Percentiles rank a stretch among this genome's conserved stretches.
phyloP scores from a whole-genome alignment of 1,140 invertebrate species.

The Acyrthosiphon pisum region DNA sequence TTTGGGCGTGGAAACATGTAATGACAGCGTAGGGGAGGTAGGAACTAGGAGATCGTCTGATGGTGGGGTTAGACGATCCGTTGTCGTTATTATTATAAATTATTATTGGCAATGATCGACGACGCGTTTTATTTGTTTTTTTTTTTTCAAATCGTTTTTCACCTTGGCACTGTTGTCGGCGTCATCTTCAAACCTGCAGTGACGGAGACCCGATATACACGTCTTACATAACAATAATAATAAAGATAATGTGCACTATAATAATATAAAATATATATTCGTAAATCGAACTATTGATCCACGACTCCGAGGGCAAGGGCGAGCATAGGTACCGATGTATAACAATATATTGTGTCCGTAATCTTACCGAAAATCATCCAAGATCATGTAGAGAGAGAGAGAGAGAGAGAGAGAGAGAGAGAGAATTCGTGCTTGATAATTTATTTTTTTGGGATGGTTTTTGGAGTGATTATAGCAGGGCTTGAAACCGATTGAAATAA shows the following conservation, averaged over 20 bases:
- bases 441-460: not conserved
- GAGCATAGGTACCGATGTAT: not conserved
- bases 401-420: not conserved
- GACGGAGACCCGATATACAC: not conserved
- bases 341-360: not conserved
- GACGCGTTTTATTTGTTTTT: constrained; percentile 9
- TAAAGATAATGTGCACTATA: not conserved
- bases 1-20: not conserved
- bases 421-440: not conserved
- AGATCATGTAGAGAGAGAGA: not conserved
- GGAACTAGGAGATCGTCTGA: not conserved
- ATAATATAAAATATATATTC: not conserved
- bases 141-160: not conserved
- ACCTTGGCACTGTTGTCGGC: not conserved
- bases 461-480: not conserved
- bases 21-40: not conserved
- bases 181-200: constrained; percentile 7
- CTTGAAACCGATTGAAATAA: too few relatives aligned
- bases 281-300: not conserved
- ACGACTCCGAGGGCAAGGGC: constrained; percentile 7
- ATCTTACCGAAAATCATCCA: not conserved
- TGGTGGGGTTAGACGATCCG: not conserved
- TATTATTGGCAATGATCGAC: constrained; percentile 13
- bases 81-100: not conserved
- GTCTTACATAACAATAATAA: not conserved